Percentiles rank a stretch among this genome's conserved stretches.
Conservation (phyloP, 2,888 invertebrate genomes). For the Allophyes oxyacanthae region DNA sequence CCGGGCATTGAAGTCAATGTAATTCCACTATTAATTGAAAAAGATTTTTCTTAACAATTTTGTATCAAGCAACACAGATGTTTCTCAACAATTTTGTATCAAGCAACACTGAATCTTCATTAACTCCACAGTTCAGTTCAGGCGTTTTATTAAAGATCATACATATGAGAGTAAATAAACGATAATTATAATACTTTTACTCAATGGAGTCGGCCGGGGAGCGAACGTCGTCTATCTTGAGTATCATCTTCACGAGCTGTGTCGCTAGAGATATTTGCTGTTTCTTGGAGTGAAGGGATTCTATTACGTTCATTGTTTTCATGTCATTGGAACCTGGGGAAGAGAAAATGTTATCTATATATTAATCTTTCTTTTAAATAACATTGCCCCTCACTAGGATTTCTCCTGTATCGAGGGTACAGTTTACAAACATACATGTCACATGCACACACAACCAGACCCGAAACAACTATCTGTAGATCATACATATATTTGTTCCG, state of each 20-base stretch:
- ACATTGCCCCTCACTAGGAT: too few species aligned
- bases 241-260: slow-evolving; percentile 99
- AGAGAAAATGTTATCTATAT: background rate
- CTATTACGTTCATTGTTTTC: slow-evolving; percentile 98
- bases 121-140: slow-evolving; percentile 16
- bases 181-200: slow-evolving; percentile 60
- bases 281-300: slow-evolving; percentile 98
- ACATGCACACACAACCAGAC: too few species aligned
- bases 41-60: too few species aligned
- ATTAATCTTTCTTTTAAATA: too few species aligned
- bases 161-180: slow-evolving; percentile 32
- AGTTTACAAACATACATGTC: too few species aligned
- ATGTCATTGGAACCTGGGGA: slow-evolving; percentile 92
- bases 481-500: too few species aligned
- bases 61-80: slow-evolving; percentile 5
- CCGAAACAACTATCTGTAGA: too few species aligned
- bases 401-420: too few species aligned
- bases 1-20: too few species aligned
- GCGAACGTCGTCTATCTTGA: slow-evolving; percentile 99
- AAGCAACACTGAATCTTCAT: slow-evolving; percentile 1
- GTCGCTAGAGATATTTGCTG: slow-evolving; percentile 99
- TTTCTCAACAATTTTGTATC: too few species aligned
- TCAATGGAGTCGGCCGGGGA: slow-evolving; percentile 87
- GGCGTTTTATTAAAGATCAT: slow-evolving; percentile 44
- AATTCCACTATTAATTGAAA: too few species aligned